These are phyloP conservation scores for Anguilla anguilla DNA, from an alignment of 2,797 vertebrate genomes.

Conservation along the genomic window DNA sequence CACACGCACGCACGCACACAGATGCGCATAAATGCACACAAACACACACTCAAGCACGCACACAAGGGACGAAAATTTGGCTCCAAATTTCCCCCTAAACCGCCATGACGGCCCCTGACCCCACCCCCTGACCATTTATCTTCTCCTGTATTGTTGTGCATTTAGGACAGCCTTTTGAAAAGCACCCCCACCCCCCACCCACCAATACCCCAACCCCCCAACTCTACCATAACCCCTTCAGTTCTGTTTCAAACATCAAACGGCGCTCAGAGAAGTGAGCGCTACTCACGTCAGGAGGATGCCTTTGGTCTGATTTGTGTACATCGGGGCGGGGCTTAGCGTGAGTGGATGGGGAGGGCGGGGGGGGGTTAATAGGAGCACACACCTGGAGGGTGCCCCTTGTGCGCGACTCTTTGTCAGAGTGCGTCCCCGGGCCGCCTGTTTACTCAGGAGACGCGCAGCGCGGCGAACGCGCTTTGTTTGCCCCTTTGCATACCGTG, in stretches of 20 bases:
- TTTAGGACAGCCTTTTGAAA: constrained; percentile 70
- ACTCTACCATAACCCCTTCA: not conserved
- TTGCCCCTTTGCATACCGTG: constrained; percentile 76
- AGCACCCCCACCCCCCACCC: constrained; percentile 40
- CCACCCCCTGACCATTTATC: constrained; percentile 1
- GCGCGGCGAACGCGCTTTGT: constrained; percentile 73
- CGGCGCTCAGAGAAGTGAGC: constrained; percentile 58
- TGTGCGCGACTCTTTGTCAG: not conserved
- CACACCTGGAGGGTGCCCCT: constrained; percentile 75
- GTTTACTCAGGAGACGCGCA: constrained; percentile 69
- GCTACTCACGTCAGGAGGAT: constrained; percentile 62
- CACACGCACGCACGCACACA: too few relatives aligned
- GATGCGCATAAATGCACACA: too few relatives aligned
- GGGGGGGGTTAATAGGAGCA: constrained; percentile 63
- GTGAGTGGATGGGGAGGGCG: not conserved
- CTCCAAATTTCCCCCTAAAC: not conserved
- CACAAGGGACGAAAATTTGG: constrained; percentile 39
- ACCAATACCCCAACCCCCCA: constrained; percentile 46
- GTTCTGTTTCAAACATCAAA: constrained; percentile 78
- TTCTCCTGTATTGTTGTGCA: constrained; percentile 63
- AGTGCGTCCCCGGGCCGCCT: constrained; percentile 43
- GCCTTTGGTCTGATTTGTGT: constrained; percentile 76
- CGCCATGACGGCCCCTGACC: not conserved
- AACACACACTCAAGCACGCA: too few relatives aligned
- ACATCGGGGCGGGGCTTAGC: constrained; percentile 63